Percentiles rank a stretch among this genome's conserved stretches.
These are phyloP conservation scores for Upupa epops DNA, from an alignment of 2,113 vertebrate genomes.

Conservation along the genomic window DNA sequence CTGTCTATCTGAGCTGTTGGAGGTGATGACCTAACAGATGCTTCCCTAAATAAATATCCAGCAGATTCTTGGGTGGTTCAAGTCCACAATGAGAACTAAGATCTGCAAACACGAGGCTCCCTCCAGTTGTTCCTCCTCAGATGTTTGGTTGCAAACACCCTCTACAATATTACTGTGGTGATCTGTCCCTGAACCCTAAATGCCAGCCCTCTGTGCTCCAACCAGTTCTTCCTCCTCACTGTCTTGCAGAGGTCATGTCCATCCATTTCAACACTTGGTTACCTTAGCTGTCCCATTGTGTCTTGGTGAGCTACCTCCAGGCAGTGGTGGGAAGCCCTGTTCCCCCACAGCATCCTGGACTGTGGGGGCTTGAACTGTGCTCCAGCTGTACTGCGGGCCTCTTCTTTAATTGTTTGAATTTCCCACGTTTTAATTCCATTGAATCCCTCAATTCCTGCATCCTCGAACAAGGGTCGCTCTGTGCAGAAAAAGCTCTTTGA, in stretches of 20 bases:
- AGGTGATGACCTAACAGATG: neutral
- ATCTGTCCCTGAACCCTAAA: neutral
- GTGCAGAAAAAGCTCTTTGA: neutral
- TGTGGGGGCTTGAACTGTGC: accelerated
- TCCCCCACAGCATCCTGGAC: neutral
- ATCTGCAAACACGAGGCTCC: neutral
- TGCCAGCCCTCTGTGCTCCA: neutral
- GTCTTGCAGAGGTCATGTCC: neutral
- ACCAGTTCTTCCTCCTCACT: neutral
- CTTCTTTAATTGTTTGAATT: constrained; percentile 20
- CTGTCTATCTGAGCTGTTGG: accelerated
- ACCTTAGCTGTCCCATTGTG: accelerated
- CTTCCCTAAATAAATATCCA: neutral
- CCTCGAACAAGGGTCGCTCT: neutral
- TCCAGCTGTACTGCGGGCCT: accelerated
- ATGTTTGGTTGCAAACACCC: neutral
- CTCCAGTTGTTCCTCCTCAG: neutral
- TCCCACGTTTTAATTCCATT: constrained; percentile 35
- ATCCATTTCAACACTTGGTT: accelerated
- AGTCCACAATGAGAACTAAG: accelerated
- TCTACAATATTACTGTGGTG: neutral
- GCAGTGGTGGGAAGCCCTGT: neutral
- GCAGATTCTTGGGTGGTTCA: neutral
- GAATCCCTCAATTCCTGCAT: neutral
- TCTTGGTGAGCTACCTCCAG: neutral